Evolutionary conservation across 2,113 vertebrate species (phyloP), one percentile per base, ranked within the genome.

Genomic region (Gallinago undulata): DNA sequence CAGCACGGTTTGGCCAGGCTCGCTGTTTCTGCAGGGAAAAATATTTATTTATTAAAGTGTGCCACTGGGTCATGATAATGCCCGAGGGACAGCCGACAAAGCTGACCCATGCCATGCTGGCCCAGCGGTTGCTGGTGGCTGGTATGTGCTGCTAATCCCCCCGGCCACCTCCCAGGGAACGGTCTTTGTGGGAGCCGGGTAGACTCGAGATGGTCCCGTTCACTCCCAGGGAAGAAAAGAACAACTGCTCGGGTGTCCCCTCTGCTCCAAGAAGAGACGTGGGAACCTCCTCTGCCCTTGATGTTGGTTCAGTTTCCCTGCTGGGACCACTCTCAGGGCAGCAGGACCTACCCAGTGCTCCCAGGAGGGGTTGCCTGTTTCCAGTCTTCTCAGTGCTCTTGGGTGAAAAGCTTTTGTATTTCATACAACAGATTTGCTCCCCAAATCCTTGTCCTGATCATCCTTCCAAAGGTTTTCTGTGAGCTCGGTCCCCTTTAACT

Each of bases 171-270:
- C 55, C 69, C 1, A 3, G 31, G 33, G 4, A 28, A 2, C 0
- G 2, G 56, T 1, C 41, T 2, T 31, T 8, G 25, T 30, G 35
- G 87, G 56, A 11, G 51, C 12, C 0, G 3, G 43, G 21, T 27
- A 48, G 6, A 25, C 17, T 7, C 3, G 12, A 1, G 31, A 13
- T 1, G 62, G 43, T 63, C n/a, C 56, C 3, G 0, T 33, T 13
- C 2, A 0, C 60, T 59, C 13, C 39, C 2, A 1, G 21, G 60
- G 37, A 19, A 78, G 66, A n/a, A 17, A 24, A 51, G 4, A 0
- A 6, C 0, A 3, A 10, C 28, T 1, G 0, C 35, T 50, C 0
- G 2, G 39, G 11, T 11, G 48, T 53, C 13, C 9, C 11, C 37
- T 23, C 33, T 28, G 73, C 47, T 17, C 41, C 51, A 4, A 6